phyloP scores from a whole-genome alignment of 2,113 vertebrate genomes.

The Lepus americanus region DNA sequence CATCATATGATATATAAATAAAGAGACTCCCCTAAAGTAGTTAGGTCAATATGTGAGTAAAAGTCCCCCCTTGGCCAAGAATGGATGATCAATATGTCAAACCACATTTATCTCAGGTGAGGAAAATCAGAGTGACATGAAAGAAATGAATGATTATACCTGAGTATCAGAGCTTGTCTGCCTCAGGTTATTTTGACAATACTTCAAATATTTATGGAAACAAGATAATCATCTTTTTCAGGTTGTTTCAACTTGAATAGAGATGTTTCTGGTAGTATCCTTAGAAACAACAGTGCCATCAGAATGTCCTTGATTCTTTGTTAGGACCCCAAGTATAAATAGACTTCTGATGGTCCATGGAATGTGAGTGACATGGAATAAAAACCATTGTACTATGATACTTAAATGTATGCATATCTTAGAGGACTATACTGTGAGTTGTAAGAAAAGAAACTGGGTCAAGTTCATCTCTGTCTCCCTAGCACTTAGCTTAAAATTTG shows the following conservation, averaged over 20 bases:
- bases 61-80: conserved; percentile 46
- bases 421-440: neutral
- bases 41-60: conserved; percentile 58
- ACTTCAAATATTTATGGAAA: conserved; percentile 67
- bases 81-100: conserved; percentile 76
- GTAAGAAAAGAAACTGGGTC: neutral
- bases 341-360: neutral
- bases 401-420: neutral
- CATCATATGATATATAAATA: conserved; percentile 26
- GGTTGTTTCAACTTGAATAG: conserved; percentile 11
- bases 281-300: neutral
- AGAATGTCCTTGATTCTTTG: neutral
- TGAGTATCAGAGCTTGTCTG: conserved; percentile 57
- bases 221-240: neutral
- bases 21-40: conserved; percentile 39
- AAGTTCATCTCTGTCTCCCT: conserved; percentile 10
- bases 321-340: neutral
- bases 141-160: conserved; percentile 66
- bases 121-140: conserved; percentile 65
- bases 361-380: neutral
- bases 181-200: conserved; percentile 58
- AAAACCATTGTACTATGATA: neutral
- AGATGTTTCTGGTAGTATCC: neutral
- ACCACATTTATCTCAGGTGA: conserved; percentile 66
- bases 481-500: neutral